These are phyloP conservation scores for Ethmia dodecea DNA, from an alignment of 2,888 invertebrate species.

Conservation along the genomic window DNA sequence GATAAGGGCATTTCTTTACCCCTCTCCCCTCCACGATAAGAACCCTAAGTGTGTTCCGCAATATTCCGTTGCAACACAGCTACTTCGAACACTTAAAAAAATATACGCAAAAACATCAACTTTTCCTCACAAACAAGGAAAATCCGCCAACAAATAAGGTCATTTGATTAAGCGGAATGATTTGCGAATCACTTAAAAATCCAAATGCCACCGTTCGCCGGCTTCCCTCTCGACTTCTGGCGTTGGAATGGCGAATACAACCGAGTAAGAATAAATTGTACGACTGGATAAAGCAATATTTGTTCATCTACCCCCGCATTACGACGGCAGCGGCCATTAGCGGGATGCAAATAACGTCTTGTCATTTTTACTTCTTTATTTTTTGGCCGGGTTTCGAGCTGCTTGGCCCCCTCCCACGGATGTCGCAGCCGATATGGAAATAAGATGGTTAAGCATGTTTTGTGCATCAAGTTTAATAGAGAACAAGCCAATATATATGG, in stretches of 20 bases:
- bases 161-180: conserved; percentile 71
- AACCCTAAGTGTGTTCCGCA: conserved; percentile 35
- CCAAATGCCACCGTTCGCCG: conserved; percentile 64
- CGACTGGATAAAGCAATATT: conserved; percentile 76
- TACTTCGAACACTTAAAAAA: conserved; percentile 5
- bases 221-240: conserved; percentile 58
- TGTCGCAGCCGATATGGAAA: conserved; percentile 36
- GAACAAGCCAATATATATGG: too few species aligned
- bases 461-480: conserved; percentile 19
- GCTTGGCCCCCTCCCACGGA: conserved; percentile 43
- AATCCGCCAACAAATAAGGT: conserved; percentile 56
- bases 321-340: conserved; percentile 70
- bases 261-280: conserved; percentile 74
- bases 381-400: conserved; percentile 47
- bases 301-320: conserved; percentile 76
- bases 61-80: conserved; percentile 32
- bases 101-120: conserved; percentile 1
- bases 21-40: conserved; percentile 49
- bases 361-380: conserved; percentile 76
- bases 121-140: conserved; percentile 35
- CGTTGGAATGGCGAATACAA: conserved; percentile 65
- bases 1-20: conserved; percentile 65
- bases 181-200: conserved; percentile 71
- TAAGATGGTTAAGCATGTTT: conserved; percentile 29
- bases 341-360: conserved; percentile 76